Conservation (phyloP, 2,888 invertebrate genomes). For the Catotricha subobsoleta region DNA sequence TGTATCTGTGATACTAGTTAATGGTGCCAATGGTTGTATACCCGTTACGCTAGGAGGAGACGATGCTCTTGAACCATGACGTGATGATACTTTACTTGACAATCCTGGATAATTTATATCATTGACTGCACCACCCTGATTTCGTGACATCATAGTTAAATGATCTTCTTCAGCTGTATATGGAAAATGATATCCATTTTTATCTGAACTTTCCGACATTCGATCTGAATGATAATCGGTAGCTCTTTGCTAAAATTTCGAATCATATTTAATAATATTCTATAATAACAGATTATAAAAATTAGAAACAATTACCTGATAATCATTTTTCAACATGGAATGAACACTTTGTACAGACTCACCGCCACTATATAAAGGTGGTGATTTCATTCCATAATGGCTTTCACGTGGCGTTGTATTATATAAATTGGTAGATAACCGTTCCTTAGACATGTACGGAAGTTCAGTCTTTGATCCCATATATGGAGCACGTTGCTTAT, state of each 20-base stretch:
- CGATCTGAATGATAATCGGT: slow-evolving; percentile 35
- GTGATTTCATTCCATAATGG: slow-evolving; percentile 25
- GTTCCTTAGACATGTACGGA: slow-evolving; percentile 28
- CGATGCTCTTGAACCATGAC: slow-evolving; percentile 26
- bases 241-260: slow-evolving; percentile 26
- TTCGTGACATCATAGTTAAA: slow-evolving; percentile 24
- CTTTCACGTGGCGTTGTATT: slow-evolving; percentile 22
- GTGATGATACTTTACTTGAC: slow-evolving; percentile 19
- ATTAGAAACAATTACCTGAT: slow-evolving; percentile 15
- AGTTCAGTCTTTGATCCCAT: slow-evolving; percentile 20
- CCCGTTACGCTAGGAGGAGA: slow-evolving; percentile 32
- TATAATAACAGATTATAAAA: not conserved
- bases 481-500: slow-evolving; percentile 24
- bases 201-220: slow-evolving; percentile 51
- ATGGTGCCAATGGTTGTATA: slow-evolving; percentile 37
- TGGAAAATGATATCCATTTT: slow-evolving; percentile 67
- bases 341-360: slow-evolving; percentile 28
- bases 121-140: slow-evolving; percentile 25
- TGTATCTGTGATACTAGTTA: slow-evolving; percentile 44
- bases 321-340: slow-evolving; percentile 27
- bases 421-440: slow-evolving; percentile 27
- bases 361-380: slow-evolving; percentile 17
- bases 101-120: slow-evolving; percentile 36
- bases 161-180: slow-evolving; percentile 72
- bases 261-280: too few relatives aligned